Base-by-base conservation (phyloP, 2,888 invertebrate genomes). In the Megamerina dolium region DNA sequence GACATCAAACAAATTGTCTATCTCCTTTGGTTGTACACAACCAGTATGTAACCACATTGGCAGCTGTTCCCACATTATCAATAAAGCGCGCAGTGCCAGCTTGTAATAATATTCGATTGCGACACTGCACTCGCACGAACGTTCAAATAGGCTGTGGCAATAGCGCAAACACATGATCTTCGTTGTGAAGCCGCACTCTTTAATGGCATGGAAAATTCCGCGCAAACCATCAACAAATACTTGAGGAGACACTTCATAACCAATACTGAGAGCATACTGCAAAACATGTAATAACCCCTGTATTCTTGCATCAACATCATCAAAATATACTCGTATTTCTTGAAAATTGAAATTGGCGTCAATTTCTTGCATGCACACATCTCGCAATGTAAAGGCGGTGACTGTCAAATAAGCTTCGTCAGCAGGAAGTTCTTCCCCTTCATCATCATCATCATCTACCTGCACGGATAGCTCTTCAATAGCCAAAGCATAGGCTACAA, bases 131-230 rank as follows among this genome's bases (percentile, higher is more conserved):
- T 9, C 37, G 12, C 54, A 46, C 37, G 46, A 44, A n/a, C n/a
- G n/a, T n/a, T n/a, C n/a, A n/a, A n/a, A n/a, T n/a, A n/a, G n/a
- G n/a, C n/a, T n/a, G n/a, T n/a, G 50, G 9, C 61, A 58, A 42
- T 65, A 68, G n/a, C 47, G 45, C 4, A 68, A 39, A 18, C 65
- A 58, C 3, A 48, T 17, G 3, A 63, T 36, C 35, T 68, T 68
- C 0, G 61, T 59, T 9, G 55, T 41, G 30, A 64, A 51, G 30
- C 56, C 56, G 42, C 53, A 58, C 32, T 58, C 58, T n/a, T 60
- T 60, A n/a, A 64, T 51, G 0, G 58, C 58, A 4, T 55, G 51
- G 12, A 65, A 37, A 1, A 59, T 55, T 23, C 54, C 57, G 0
- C 51, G 27, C 26, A 63, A 20, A 30, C 62, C 63, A 4, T 44